phyloP scores from a whole-genome alignment of 1,140 invertebrate species.

The Pseudomyrmex concolor region DNA sequence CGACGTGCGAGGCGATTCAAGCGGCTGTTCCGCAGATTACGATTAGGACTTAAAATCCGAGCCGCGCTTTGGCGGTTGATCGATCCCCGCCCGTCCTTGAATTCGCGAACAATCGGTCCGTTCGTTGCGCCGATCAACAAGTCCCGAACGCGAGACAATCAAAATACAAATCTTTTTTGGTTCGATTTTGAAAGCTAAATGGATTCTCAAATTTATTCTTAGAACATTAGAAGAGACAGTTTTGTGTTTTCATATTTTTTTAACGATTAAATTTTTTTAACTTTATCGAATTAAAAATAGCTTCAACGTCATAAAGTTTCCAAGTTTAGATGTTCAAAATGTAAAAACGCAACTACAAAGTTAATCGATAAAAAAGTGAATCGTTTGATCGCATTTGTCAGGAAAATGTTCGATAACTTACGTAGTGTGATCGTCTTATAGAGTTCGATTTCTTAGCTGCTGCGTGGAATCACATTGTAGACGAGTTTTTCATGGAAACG shows the following conservation, averaged over 20 bases:
- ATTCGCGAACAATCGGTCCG: constrained; percentile 39
- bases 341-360: background rate
- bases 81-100: constrained; percentile 40
- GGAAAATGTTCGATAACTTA: background rate
- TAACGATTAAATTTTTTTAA: background rate
- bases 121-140: constrained; percentile 6
- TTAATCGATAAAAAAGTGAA: background rate
- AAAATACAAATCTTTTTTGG: constrained; percentile 11
- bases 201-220: background rate
- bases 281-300: background rate
- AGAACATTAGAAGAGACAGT: background rate
- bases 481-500: constrained; percentile 25
- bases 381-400: background rate
- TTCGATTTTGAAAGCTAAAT: constrained; percentile 6
- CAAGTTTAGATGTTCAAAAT: background rate
- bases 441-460: constrained; percentile 30
- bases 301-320: background rate
- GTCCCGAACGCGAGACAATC: background rate
- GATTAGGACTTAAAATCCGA: constrained; percentile 53
- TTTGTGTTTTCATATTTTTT: background rate
- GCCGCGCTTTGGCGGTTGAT: constrained; percentile 31
- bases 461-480: constrained; percentile 18
- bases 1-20: constrained; percentile 52
- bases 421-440: background rate
- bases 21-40: constrained; percentile 39